These are phyloP conservation scores for Bungarus multicinctus DNA, from an alignment of 2,113 vertebrate genomes.

Conservation along the genomic window DNA sequence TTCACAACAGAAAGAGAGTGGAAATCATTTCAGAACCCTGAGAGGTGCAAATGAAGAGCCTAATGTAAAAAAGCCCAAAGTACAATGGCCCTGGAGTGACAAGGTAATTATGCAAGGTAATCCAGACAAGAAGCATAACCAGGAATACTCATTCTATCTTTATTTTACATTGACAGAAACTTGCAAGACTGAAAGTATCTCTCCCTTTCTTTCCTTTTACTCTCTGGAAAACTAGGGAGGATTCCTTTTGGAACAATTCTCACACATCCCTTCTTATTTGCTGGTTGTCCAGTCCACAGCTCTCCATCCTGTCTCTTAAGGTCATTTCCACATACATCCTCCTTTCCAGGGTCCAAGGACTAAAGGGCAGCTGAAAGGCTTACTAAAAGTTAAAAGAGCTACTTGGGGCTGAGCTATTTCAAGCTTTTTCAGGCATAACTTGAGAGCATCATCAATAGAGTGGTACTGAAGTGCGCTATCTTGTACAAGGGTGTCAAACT, in stretches of 20 bases:
- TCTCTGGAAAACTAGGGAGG: background rate
- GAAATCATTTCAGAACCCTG: background rate
- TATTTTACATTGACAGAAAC: background rate
- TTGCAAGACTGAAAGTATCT: background rate
- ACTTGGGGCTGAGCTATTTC: background rate
- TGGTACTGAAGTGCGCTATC: background rate
- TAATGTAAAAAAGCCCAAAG: background rate
- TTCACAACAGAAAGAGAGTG: background rate
- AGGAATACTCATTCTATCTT: background rate
- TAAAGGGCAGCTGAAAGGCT: background rate
- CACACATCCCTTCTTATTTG: background rate
- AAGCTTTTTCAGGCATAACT: background rate
- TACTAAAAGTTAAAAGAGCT: background rate
- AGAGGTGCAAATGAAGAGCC: background rate
- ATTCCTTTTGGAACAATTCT: background rate
- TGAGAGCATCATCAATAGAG: background rate
- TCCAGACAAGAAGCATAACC: background rate
- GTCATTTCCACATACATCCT: background rate
- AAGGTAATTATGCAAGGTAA: background rate
- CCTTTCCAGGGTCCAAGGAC: background rate
- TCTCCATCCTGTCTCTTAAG: background rate
- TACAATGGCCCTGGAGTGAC: background rate
- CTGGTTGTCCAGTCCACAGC: background rate
- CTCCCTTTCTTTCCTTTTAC: background rate
- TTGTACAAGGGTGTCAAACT: background rate